Evolutionary conservation across 2,888 invertebrate species (phyloP), one percentile per base, ranked within the genome.

Genomic region (Acrocera orbiculus): DNA sequence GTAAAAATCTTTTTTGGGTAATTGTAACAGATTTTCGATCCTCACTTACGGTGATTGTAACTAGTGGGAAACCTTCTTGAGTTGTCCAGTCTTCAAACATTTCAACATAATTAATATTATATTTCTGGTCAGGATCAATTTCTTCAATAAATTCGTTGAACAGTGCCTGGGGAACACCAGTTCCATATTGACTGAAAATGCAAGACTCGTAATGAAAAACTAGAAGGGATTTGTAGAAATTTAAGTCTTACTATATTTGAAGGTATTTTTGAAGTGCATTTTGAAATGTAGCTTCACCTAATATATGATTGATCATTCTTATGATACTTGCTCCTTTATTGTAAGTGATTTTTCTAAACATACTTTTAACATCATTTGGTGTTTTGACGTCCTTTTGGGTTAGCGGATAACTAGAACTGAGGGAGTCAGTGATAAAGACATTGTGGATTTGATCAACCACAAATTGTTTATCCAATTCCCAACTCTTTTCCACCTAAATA

Each of bases 391-490:
- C 54, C 7, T 54, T 50, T 30, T 67, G 62, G 2, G 65, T 70
- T 43, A 82, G 54, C 0, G 81, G 65, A 32, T 72, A 69, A 1
- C 70, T 65, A 14, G 54, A 56, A 16, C 57, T 52, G 0, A 64
- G 55, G n/a, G 73, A 66, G 47, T 81, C 82, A 39, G 53, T 52
- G 1, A 58, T 55, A 35, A 80, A 61, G 5, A 73, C 69, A 0
- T 62, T 53, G 42, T 82, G 82, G 0, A 81, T 44, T 49, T 77
- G 74, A 36, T 76, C 73, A 0, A 66, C 61, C 1, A 80, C 70
- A 46, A 81, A 82, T 46, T 81, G 77, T 6, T 69, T 66, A 16
- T 66, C 67, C 36, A 80, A 50, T 23, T 71, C 70, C 73, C 75
- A 74, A 1, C 65, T 50, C 0, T 56, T 57, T 44, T 72, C 69